Evolutionary conservation across 1,140 invertebrate genomes (phyloP).

Genomic region (Drosophila ercepeae): DNA sequence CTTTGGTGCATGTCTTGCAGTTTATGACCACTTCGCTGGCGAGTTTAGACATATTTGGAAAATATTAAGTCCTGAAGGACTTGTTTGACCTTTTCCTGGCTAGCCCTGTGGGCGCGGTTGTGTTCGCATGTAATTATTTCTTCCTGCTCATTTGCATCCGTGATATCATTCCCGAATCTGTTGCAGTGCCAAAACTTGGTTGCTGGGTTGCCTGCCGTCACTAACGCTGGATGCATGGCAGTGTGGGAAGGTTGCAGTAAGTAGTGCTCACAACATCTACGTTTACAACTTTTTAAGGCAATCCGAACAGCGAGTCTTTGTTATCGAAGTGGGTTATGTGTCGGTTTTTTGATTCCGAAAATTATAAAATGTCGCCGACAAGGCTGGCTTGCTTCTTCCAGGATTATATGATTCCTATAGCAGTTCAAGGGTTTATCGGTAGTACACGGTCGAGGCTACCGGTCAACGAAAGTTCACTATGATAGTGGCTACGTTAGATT

Average conservation of each 20-base stretch:
- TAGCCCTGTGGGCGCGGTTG: too few species aligned
- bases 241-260: background rate
- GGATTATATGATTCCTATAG: constrained; percentile 4
- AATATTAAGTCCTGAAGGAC: constrained; percentile 1
- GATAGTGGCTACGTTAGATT: constrained; percentile 1
- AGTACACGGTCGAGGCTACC: background rate
- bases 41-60: too few species aligned
- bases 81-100: constrained; percentile 5
- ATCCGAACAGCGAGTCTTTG: too few species aligned
- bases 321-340: too few species aligned
- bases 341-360: background rate
- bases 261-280: background rate
- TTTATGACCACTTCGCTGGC: too few species aligned
- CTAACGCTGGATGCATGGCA: background rate
- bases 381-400: background rate
- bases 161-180: background rate
- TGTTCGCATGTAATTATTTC: too few species aligned
- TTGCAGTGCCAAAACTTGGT: background rate
- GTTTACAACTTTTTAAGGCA: background rate
- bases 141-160: background rate
- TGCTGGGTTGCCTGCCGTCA: background rate
- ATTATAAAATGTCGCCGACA: background rate
- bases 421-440: too few species aligned
- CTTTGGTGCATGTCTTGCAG: too few species aligned
- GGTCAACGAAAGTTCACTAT: too few species aligned